Base-by-base conservation (phyloP, 1,140 invertebrate genomes). In the Matsumurasca onukii region DNA sequence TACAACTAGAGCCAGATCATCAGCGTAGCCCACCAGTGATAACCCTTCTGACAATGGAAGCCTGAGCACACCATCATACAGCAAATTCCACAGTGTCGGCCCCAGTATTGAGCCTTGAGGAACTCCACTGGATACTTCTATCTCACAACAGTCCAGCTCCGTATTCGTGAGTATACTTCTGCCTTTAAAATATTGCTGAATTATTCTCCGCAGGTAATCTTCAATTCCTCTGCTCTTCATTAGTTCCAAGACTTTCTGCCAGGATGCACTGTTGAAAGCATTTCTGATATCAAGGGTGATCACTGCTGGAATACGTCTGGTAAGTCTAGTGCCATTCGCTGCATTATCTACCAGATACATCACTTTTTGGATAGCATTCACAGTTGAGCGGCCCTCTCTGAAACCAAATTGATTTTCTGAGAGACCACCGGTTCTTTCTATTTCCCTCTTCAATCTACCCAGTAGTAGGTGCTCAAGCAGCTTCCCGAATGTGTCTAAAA, bases 251-350 rank as follows among this genome's bases (percentile, higher is more conserved):
- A 55, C 20, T 20, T 20, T 55, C 51, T 25, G 17, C 51, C 51
- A 55, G 5, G 51, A 25, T 55, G 24, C 51, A 55, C 51, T 55
- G 51, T 55, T 55, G 24, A 55, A 55, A 25, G 51, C 51, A 20
- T 55, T 55, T 20, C 24, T 9, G 51, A 55, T 55, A 55, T 55
- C 51, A 12, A 55, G 51, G 51, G 24, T n/a, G 20, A 55, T 55
- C 20, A 55, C 51, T 25, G 24, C 17, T 20, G 51, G 51, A 9
- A 55, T 55, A 9, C 20, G 17, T 25, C 51, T 55, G 17, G 51
- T 20, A 5, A 9, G 24, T 25, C 5, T 20, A 9, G 24, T 55
- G 51, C 17, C 51, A 20, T 20, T 55, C 20, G 51, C 51, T 12
- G 17, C 24, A 25, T 20, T 3, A n/a, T 55, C 17, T 20, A 25